Conservation (phyloP, 1,140 invertebrate species). For the Drosophila albomicans region DNA sequence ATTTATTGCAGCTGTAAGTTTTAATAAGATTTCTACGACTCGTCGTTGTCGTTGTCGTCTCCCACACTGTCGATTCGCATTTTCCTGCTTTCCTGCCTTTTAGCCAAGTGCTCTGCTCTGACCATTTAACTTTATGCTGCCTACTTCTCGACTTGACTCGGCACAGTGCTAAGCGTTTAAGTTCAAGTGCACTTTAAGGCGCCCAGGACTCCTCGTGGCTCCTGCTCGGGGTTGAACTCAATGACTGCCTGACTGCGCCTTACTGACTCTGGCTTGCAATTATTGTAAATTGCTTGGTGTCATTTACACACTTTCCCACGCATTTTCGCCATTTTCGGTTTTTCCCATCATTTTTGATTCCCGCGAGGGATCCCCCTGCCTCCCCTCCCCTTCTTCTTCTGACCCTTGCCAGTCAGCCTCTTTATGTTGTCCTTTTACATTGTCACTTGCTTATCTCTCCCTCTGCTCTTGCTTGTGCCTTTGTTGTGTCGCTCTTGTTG, state of each 20-base stretch:
- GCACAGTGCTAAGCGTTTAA: constrained; percentile 48
- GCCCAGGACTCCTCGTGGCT: constrained; percentile 26
- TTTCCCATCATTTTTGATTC: constrained; percentile 30
- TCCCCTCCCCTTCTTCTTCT: too few relatives aligned
- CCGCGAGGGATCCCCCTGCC: not conserved
- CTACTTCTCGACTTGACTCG: constrained; percentile 20
- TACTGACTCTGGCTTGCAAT: constrained; percentile 56
- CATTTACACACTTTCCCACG: constrained; percentile 78
- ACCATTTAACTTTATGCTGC: constrained; percentile 42
- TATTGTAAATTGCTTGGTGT: constrained; percentile 81
- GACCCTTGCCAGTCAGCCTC: not conserved
- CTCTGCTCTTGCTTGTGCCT: not conserved
- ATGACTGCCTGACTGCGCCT: not conserved
- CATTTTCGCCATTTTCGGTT: constrained; percentile 61
- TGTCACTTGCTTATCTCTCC: constrained; percentile 65
- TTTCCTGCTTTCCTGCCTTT: not conserved
- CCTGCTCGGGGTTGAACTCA: not conserved
- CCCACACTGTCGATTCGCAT: not conserved
- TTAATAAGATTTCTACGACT: constrained; percentile 81
- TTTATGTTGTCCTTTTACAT: constrained; percentile 46
- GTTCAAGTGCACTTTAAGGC: constrained; percentile 73
- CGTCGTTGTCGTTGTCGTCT: constrained; percentile 1
- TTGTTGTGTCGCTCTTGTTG: constrained; percentile 17
- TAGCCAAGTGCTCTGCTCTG: constrained; percentile 18
- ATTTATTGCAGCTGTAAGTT: constrained; percentile 83